Conservation (phyloP, 2,113 vertebrate species). For the Rhombomys opimus region DNA sequence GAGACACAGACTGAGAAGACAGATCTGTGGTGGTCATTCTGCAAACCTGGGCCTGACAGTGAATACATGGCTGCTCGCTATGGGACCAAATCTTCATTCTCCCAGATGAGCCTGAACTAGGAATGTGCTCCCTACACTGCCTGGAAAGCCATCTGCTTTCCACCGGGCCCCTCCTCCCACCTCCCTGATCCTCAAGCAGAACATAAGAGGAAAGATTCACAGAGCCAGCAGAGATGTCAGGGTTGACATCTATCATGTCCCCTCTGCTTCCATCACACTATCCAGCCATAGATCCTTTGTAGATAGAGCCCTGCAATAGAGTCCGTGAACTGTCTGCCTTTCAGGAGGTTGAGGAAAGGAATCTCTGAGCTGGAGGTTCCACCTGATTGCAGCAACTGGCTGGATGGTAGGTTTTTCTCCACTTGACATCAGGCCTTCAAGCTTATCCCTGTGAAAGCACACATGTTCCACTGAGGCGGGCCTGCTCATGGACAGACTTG, state of each 20-base stretch:
- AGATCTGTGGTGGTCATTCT: not conserved
- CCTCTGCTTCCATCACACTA: rapidly evolving
- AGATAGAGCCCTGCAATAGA: rapidly evolving
- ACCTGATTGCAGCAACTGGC: too few species aligned
- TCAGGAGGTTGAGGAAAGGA: not conserved
- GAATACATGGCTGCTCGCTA: not conserved
- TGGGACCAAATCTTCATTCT: not conserved
- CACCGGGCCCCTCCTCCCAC: rapidly evolving
- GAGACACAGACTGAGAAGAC: not conserved
- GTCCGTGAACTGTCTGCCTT: rapidly evolving
- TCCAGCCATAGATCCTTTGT: rapidly evolving
- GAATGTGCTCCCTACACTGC: rapidly evolving
- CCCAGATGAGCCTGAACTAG: rapidly evolving
- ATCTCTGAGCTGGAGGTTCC: not conserved
- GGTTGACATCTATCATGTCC: rapidly evolving
- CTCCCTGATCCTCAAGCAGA: too few species aligned
- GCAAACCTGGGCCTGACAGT: not conserved
- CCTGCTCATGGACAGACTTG: not conserved
- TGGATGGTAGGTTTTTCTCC: too few species aligned
- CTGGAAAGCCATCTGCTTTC: not conserved
- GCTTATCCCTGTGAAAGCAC: not conserved
- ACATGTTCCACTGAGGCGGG: too few species aligned
- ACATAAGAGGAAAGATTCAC: not conserved
- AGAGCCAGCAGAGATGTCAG: rapidly evolving
- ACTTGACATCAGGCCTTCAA: not conserved